Evolutionary conservation across 2,113 vertebrate genomes (phyloP).

Genomic region (Pachypanchax playfairii): DNA sequence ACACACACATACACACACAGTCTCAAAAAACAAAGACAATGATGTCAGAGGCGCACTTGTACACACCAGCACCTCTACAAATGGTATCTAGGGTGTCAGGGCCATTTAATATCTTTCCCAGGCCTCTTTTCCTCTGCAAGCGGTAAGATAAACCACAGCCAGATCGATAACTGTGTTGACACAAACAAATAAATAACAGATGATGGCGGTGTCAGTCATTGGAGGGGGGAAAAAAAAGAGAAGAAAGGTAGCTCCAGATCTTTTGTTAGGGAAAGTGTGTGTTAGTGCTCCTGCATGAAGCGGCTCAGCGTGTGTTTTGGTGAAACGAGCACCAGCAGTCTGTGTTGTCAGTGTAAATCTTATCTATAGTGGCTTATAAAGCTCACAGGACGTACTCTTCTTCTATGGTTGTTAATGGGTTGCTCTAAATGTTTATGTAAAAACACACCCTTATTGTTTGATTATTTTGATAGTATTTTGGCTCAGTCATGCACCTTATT

Average conservation of each 20-base stretch:
- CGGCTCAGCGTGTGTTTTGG: constrained; percentile 32
- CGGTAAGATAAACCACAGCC: constrained; percentile 66
- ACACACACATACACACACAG: constrained; percentile 19
- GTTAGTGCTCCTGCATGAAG: neutral
- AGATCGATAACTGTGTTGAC: constrained; percentile 78
- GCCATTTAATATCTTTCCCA: constrained; percentile 74
- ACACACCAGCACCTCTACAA: constrained; percentile 67
- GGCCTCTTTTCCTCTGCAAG: constrained; percentile 59
- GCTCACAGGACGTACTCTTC: neutral
- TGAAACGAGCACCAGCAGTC: constrained; percentile 27
- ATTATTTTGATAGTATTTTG: neutral
- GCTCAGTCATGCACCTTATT: constrained; percentile 17
- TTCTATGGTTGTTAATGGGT: neutral
- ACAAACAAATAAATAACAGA: constrained; percentile 79
- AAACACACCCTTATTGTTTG: neutral
- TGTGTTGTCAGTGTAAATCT: constrained; percentile 35
- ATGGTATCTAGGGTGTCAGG: constrained; percentile 68
- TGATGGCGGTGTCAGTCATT: constrained; percentile 53
- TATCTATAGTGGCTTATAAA: constrained; percentile 11
- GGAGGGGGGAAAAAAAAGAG: neutral
- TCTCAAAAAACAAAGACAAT: constrained; percentile 67
- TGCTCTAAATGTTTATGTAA: constrained; percentile 26
- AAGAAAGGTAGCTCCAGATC: constrained; percentile 43
- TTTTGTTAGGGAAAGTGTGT: constrained; percentile 52
- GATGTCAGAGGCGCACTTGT: constrained; percentile 58